Evolutionary conservation across 2,797 vertebrate species (phyloP).

Genomic region (Oryzias sinensis): DNA sequence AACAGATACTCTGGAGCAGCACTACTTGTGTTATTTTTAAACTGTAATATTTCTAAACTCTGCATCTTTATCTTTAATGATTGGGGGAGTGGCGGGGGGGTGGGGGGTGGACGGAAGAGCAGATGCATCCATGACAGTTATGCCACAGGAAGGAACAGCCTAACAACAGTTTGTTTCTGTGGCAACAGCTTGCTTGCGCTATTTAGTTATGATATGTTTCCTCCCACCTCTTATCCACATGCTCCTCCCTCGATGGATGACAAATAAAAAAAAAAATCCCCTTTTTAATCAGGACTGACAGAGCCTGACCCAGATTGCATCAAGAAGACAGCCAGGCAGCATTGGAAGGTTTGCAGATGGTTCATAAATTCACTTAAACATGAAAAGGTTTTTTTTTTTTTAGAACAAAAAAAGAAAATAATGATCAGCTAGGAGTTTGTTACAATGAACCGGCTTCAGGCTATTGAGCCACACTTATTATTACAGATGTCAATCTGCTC

Average conservation of each 20-base stretch:
- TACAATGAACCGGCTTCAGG: slow-evolving; percentile 4
- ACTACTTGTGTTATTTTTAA: slow-evolving; percentile 4
- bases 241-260: slow-evolving; percentile 50
- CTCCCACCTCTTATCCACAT: slow-evolving; percentile 55
- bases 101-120: background rate
- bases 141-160: slow-evolving; percentile 23
- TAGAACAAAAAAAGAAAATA: slow-evolving; percentile 10
- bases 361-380: slow-evolving; percentile 23
- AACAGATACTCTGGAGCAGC: background rate
- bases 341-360: slow-evolving; percentile 52
- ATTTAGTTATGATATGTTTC: slow-evolving; percentile 63
- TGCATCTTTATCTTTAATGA: no score
- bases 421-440: background rate
- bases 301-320: slow-evolving; percentile 77
- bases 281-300: slow-evolving; percentile 77
- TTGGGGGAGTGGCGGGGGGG: no score
- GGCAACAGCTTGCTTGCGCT: slow-evolving; percentile 52
- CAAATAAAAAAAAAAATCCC: slow-evolving; percentile 66
- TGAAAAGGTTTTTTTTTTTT: slow-evolving; percentile 24
- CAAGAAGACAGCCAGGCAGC: slow-evolving; percentile 44
- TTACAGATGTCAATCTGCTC: slow-evolving; percentile 29
- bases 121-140: slow-evolving; percentile 41
- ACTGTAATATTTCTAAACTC: background rate
- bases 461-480: background rate
- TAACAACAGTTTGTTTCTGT: slow-evolving; percentile 50